These are phyloP conservation scores for Megaceryle maxima DNA, from an alignment of 2,113 vertebrate genomes.

Conservation along the genomic window DNA sequence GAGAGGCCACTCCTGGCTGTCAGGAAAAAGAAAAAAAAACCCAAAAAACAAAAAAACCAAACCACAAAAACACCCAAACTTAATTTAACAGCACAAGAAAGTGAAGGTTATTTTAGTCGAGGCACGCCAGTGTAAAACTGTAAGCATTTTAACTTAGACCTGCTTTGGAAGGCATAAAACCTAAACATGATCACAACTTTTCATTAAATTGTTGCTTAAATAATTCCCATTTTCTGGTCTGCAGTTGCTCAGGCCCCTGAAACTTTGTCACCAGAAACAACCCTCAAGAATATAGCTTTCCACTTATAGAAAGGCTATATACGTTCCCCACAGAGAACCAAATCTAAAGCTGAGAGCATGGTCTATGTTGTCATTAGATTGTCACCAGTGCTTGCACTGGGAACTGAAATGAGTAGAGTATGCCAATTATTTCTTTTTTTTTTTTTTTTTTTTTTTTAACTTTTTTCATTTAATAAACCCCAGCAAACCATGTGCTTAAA, in stretches of 20 bases:
- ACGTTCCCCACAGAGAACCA: background rate
- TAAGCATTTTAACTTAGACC: background rate
- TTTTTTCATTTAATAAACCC: slow-evolving; percentile 15
- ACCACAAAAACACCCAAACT: too few species aligned
- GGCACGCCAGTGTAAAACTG: background rate
- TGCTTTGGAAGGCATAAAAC: background rate
- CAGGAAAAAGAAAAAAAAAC: background rate
- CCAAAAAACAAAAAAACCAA: too few species aligned
- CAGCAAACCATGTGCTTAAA: slow-evolving; percentile 34
- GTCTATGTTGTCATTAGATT: background rate
- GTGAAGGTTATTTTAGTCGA: background rate
- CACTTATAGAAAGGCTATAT: background rate
- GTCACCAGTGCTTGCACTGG: background rate
- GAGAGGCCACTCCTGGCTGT: background rate
- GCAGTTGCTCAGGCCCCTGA: background rate
- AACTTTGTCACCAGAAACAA: background rate
- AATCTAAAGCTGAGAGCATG: background rate
- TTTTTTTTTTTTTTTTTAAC: background rate
- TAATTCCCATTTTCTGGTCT: background rate
- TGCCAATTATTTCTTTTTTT: background rate
- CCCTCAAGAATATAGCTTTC: background rate
- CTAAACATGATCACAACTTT: background rate
- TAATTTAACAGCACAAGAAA: background rate
- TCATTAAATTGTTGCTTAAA: background rate
- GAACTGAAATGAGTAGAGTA: background rate